Evolutionary conservation across 1,140 invertebrate genomes (phyloP).

Genomic region (Samia ricini): DNA sequence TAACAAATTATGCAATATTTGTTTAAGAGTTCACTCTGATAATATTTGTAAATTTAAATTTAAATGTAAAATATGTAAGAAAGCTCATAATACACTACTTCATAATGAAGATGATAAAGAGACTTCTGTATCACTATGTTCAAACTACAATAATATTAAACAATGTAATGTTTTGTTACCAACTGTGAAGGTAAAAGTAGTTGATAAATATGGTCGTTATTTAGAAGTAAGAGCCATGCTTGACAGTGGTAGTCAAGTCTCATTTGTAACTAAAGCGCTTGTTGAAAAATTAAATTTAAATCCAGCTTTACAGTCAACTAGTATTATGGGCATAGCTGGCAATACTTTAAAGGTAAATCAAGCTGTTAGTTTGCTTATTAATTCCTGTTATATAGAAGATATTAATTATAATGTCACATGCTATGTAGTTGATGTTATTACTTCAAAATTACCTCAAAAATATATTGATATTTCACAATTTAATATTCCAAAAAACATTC

Average conservation of each 20-base stretch:
- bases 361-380: background rate
- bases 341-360: background rate
- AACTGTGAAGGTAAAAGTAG: background rate
- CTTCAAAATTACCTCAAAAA: background rate
- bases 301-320: background rate
- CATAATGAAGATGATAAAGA: background rate
- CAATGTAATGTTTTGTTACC: background rate
- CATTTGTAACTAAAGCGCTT: background rate
- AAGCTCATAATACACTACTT: background rate
- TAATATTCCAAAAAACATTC: background rate
- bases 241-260: background rate
- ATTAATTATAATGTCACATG: background rate
- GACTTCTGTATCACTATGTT: background rate
- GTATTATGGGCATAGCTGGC: background rate
- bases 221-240: background rate
- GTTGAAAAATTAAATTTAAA: background rate
- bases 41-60: background rate
- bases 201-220: background rate
- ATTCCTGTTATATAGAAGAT: background rate
- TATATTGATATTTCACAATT: background rate
- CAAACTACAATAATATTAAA: background rate
- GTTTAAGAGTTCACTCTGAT: background rate
- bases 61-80: background rate
- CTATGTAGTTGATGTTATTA: background rate
- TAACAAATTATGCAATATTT: background rate